A percentile compares a stretch with the other conserved stretches of the same genome.
These are phyloP conservation scores for Ochotona princeps DNA, from an alignment of 2,113 vertebrate species.

Conservation along the genomic window DNA sequence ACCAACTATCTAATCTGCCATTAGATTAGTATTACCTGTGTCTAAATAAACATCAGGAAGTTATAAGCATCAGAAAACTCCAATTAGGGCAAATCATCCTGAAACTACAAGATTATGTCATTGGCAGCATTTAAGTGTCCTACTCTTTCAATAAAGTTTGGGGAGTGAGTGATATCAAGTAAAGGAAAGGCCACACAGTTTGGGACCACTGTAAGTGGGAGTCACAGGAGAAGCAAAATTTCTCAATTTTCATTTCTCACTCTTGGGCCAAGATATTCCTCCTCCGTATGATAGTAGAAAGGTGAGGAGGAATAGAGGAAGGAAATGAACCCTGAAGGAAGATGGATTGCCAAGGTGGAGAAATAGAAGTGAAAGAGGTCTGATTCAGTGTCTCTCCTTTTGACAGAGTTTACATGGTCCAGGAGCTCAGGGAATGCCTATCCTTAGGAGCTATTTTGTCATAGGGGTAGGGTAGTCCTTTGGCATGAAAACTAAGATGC, in stretches of 20 bases:
- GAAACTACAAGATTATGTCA: neutral
- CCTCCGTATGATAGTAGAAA: neutral
- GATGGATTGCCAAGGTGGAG: neutral
- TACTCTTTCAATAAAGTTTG: neutral
- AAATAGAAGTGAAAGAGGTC: too few species aligned
- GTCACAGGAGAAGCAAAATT: neutral
- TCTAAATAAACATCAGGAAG: neutral
- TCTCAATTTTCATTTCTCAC: constrained; percentile 9
- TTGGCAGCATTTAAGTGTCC: neutral
- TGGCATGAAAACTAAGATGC: too few species aligned
- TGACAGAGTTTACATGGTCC: neutral
- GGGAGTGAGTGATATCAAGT: neutral
- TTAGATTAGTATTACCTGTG: neutral
- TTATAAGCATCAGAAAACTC: neutral
- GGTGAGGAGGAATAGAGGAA: constrained; percentile 1
- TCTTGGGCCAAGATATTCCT: constrained; percentile 18
- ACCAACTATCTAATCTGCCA: neutral
- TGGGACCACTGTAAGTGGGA: too few species aligned
- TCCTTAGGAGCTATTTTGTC: neutral
- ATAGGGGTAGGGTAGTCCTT: neutral
- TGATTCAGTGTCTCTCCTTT: neutral
- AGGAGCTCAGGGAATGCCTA: neutral
- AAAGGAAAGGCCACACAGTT: neutral
- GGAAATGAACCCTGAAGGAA: neutral
- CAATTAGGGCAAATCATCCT: neutral